These are phyloP conservation scores for Pammene fasciana DNA, from an alignment of 2,888 invertebrate genomes.

Conservation along the genomic window DNA sequence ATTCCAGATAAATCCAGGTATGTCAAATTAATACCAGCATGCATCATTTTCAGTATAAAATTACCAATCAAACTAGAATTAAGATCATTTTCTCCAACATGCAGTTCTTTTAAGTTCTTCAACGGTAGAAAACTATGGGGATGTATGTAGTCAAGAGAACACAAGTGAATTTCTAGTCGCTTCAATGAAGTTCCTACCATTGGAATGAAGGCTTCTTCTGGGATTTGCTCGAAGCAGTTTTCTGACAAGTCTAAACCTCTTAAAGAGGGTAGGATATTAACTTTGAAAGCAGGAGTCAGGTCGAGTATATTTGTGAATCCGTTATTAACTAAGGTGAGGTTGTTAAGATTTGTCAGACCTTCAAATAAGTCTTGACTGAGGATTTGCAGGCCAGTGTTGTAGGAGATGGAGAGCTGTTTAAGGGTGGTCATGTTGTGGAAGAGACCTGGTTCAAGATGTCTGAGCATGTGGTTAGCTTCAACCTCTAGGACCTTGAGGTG, in stretches of 20 bases:
- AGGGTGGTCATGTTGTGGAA: slow-evolving; percentile 78
- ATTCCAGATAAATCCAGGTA: slow-evolving; percentile 78
- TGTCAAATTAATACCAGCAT: slow-evolving; percentile 68
- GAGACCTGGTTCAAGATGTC: slow-evolving; percentile 71
- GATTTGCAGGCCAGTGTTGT: slow-evolving; percentile 73
- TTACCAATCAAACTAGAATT: slow-evolving; percentile 69
- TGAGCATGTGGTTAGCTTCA: slow-evolving; percentile 82
- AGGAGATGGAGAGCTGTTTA: slow-evolving; percentile 81
- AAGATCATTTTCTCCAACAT: slow-evolving; percentile 82
- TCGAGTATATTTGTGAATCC: slow-evolving; percentile 75
- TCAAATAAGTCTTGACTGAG: slow-evolving; percentile 76
- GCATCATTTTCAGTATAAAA: slow-evolving; percentile 65
- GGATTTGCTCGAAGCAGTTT: slow-evolving; percentile 76
- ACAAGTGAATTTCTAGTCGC: slow-evolving; percentile 78
- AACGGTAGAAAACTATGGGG: slow-evolving; percentile 77
- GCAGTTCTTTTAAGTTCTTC: slow-evolving; percentile 69
- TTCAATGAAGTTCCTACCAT: slow-evolving; percentile 73
- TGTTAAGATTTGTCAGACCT: slow-evolving; percentile 77
- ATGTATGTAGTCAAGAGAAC: slow-evolving; percentile 80
- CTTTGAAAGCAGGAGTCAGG: slow-evolving; percentile 71
- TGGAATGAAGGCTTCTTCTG: slow-evolving; percentile 68
- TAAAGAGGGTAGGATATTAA: slow-evolving; percentile 73
- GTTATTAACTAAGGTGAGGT: slow-evolving; percentile 81
- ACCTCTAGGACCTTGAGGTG: slow-evolving; percentile 75
- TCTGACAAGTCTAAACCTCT: slow-evolving; percentile 78